phyloP scores from a whole-genome alignment of 1,140 invertebrate genomes.

The Aphis craccivora region DNA sequence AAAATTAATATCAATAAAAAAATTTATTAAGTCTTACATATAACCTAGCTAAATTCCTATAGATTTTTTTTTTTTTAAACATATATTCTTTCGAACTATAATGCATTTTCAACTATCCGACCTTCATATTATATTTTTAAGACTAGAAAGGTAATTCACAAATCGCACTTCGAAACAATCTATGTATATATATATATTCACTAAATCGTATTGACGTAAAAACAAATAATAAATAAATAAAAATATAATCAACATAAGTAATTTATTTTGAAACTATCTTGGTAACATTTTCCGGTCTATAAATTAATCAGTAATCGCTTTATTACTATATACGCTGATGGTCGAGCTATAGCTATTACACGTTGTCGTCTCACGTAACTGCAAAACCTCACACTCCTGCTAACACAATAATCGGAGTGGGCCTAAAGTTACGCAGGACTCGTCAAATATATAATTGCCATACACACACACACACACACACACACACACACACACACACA shows the following conservation, averaged over 20 bases:
- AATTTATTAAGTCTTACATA: slow-evolving; percentile 54
- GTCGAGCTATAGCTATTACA: slow-evolving; percentile 1
- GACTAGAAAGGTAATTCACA: slow-evolving; percentile 42
- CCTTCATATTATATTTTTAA: slow-evolving; percentile 9
- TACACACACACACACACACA: neutral
- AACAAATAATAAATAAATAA: neutral
- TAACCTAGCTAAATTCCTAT: neutral
- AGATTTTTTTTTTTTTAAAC: neutral
- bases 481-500: neutral
- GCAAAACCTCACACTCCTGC: neutral
- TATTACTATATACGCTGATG: neutral
- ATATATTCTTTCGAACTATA: neutral
- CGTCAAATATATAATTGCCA: neutral
- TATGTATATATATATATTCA: neutral
- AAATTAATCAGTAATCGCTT: neutral
- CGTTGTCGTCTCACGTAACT: neutral
- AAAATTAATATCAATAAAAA: neutral
- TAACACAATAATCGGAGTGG: neutral
- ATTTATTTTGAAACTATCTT: neutral
- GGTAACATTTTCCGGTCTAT: slow-evolving; percentile 42
- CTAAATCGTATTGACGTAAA: neutral
- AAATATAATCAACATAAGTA: neutral
- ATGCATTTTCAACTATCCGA: neutral
- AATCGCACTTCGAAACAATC: neutral
- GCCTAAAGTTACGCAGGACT: slow-evolving; percentile 21